Percentiles rank a stretch among this genome's conserved stretches.
Evolutionary conservation across 1,140 invertebrate species (phyloP).

Genomic region (Thaumetopoea pityocampa): DNA sequence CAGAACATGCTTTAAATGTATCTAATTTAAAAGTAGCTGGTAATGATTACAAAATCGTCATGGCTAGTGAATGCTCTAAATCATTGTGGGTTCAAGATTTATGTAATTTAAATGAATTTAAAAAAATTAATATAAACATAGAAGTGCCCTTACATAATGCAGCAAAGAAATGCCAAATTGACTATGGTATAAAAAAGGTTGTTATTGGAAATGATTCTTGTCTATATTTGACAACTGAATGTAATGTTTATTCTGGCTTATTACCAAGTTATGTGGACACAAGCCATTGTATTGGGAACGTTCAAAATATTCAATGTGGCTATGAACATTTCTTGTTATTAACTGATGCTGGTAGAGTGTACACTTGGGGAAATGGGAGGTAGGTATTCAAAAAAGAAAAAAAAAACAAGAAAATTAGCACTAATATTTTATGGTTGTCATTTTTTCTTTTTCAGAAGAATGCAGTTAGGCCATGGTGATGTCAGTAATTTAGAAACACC

Average conservation of each 20-base stretch:
- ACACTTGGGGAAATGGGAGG: slow-evolving; percentile 89
- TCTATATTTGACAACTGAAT: slow-evolving; percentile 68
- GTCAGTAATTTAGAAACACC: slow-evolving; percentile 80
- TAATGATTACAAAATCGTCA: slow-evolving; percentile 45
- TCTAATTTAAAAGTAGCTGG: slow-evolving; percentile 28
- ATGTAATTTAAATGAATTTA: slow-evolving; percentile 25
- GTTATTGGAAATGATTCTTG: slow-evolving; percentile 30
- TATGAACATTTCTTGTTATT: slow-evolving; percentile 87
- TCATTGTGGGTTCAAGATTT: slow-evolving; percentile 39
- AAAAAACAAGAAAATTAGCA: not conserved
- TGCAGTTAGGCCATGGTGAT: slow-evolving; percentile 88
- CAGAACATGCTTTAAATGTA: slow-evolving; percentile 16
- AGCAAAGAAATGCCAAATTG: slow-evolving; percentile 25
- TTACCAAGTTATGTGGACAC: slow-evolving; percentile 78
- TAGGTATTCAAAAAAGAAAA: slow-evolving; percentile 60
- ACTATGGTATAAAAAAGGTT: slow-evolving; percentile 35
- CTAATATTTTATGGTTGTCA: slow-evolving; percentile 7
- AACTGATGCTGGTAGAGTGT: slow-evolving; percentile 83
- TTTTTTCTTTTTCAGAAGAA: slow-evolving; percentile 78
- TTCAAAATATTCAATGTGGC: slow-evolving; percentile 83
- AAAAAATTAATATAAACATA: slow-evolving; percentile 28
- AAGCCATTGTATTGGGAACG: slow-evolving; percentile 69
- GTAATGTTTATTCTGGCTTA: slow-evolving; percentile 75
- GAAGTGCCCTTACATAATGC: slow-evolving; percentile 28
- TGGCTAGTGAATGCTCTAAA: slow-evolving; percentile 26